phyloP scores from a whole-genome alignment of 2,888 invertebrate species.

The Pecten maximus region DNA sequence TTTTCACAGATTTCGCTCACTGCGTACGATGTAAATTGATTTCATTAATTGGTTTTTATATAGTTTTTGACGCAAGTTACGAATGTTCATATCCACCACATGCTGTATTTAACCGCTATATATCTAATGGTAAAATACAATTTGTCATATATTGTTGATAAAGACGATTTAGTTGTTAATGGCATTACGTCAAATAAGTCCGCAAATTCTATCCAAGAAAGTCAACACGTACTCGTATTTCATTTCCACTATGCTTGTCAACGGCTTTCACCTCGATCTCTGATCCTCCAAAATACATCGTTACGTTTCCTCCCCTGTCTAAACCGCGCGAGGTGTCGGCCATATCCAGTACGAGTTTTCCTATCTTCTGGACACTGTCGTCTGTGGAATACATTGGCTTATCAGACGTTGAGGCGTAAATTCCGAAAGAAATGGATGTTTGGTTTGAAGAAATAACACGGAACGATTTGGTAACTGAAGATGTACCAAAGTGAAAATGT shows the following conservation, averaged over 20 bases:
- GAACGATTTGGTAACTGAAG: neutral
- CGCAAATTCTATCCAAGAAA: too few relatives aligned
- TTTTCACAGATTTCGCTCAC: too few relatives aligned
- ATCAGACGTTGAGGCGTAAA: neutral
- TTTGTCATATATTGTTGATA: too few relatives aligned
- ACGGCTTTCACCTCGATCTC: neutral
- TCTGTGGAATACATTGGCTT: neutral
- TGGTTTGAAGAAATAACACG: too few relatives aligned
- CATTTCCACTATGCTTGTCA: neutral
- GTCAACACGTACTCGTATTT: neutral
- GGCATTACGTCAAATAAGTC: too few relatives aligned
- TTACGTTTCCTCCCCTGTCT: neutral
- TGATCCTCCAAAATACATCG: constrained; percentile 22
- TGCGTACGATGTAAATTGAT: too few relatives aligned
- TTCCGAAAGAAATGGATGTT: neutral
- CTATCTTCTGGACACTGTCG: neutral
- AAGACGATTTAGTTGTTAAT: too few relatives aligned
- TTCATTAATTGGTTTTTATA: too few relatives aligned
- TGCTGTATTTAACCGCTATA: too few relatives aligned
- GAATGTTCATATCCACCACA: too few relatives aligned
- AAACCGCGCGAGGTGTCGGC: neutral
- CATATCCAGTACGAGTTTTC: neutral
- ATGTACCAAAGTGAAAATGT: neutral
- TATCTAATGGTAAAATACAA: too few relatives aligned
- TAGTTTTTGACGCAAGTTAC: too few relatives aligned